Evolutionary conservation across 2,113 vertebrate species (phyloP), one percentile per base, ranked within the genome.

Genomic region (Vulpes lagopus): DNA sequence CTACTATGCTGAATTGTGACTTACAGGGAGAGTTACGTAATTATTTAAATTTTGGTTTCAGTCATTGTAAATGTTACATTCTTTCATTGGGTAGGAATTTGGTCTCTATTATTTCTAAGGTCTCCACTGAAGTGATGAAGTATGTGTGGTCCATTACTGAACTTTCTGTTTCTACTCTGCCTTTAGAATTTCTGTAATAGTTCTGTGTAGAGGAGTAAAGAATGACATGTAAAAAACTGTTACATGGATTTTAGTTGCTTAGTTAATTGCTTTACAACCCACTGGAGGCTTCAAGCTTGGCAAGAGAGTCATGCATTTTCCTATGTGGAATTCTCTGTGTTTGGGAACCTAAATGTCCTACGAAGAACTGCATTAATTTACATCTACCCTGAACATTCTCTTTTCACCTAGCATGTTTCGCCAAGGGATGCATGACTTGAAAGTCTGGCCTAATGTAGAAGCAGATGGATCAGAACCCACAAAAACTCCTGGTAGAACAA

Each of bases 341-440:
- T 22, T 90, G 92, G 96, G 53, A 87, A 78, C 91, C 14, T 55
- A 67, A 94, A 62, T 92, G 89, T 96, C 35, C 43, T 96, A 0
- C 53, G 94, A 90, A 91, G 87, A 84, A 19, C 38, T 95, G 11
- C 38, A 38, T 96, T 98, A 35, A 95, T 95, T 95, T 96, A 92
- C 69, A 84, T 98, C 71, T 97, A 8, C 92, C 71, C 87, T 0
- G 1, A 86, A 88, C 57, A 16, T 90, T 84, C 11, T 97, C 80
- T 97, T 95, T 95, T 94, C 32, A 1, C 49, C 11, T 91, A 99
- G 99, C 91, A 99, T 99, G 99, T 99, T 99, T 97, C 99, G 99
- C 20, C 99, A 99, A 98, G 99, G 99, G 86, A 99, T 99, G 99
- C 99, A 99, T 49, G 99, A 99, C 97, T 98, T 99, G 97, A 99